Conservation (phyloP, 2,113 vertebrate species). For the Oreochromis tanganicae region DNA sequence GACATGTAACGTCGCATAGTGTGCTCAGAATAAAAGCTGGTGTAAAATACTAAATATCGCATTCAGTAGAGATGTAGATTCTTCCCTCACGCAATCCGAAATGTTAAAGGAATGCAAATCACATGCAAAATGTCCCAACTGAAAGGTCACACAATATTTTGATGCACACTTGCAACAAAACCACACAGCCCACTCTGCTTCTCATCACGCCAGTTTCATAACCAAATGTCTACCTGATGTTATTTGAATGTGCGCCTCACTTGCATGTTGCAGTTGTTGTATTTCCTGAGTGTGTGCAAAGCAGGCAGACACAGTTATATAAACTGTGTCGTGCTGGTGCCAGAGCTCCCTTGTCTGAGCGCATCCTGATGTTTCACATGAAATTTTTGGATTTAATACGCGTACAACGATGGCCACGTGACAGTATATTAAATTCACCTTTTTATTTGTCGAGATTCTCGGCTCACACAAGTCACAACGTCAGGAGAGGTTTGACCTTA, state of each 20-base stretch:
- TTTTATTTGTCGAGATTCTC: background rate
- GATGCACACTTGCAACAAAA: conserved; percentile 27
- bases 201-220: background rate
- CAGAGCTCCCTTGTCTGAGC: background rate
- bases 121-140: conserved; percentile 36
- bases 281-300: conserved; percentile 7
- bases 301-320: background rate
- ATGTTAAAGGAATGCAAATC: conserved; percentile 51
- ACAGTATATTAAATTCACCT: background rate
- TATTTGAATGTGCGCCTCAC: conserved; percentile 6
- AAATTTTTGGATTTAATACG: background rate
- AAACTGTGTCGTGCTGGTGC: background rate
- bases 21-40: background rate
- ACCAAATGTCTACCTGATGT: conserved; percentile 19
- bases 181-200: conserved; percentile 8
- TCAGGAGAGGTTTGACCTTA: background rate
- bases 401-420: background rate
- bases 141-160: conserved; percentile 47
- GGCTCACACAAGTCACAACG: background rate
- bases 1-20: background rate
- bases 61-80: background rate
- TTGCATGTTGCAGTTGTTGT: background rate
- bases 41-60: conserved; percentile 8
- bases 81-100: background rate
- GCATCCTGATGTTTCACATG: background rate